Base-by-base conservation (phyloP, 2,797 vertebrate genomes). In the Sebastiscus albofasciatus region DNA sequence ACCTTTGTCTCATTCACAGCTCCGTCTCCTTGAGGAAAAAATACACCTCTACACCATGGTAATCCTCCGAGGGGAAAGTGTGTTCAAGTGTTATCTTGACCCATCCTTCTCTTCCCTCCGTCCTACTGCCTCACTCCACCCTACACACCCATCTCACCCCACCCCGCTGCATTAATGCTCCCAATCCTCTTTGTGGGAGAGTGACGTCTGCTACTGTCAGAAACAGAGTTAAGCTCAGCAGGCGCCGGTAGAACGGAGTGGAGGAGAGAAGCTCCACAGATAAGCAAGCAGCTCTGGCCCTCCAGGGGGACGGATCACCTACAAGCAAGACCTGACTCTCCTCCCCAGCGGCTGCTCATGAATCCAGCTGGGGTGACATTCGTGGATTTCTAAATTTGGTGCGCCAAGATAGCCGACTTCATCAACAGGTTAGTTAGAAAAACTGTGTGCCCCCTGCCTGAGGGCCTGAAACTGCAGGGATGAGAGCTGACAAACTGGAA, bases 161-260 rank as follows among this genome's bases (percentile, higher is more conserved):
- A 91, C 84, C 87, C 90, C 83, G 81, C 87, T 91, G 95, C 75
- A 94, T 95, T 97, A 96, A 96, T 94, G 92, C 96, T 93, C 91
- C 90, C 95, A 96, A 97, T 97, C 96, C 96, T 96, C 96, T 97
- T 97, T 96, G 95, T 94, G 92, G 93, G 89, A 90, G 86, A 95
- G 95, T 96, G 96, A 96, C 95, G 95, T 93, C 92, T 93, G 93
- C 94, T 94, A 90, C 95, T 96, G 95, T 96, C 95, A 96, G 94
- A 94, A 96, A 93, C 95, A 95, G 94, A 93, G 94, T 95, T 96
- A 95, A 96, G 94, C 95, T 94, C 85, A 90, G 90, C 90, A 84
- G 86, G 90, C 91, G 75, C 82, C 84, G 86, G 87, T 84, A 84
- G 85, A 85, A 84, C 80, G 5, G 82, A 91, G 89, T 77, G 77